These are phyloP conservation scores for Lates calcarifer DNA, from an alignment of 2,113 vertebrate species.

Conservation along the genomic window DNA sequence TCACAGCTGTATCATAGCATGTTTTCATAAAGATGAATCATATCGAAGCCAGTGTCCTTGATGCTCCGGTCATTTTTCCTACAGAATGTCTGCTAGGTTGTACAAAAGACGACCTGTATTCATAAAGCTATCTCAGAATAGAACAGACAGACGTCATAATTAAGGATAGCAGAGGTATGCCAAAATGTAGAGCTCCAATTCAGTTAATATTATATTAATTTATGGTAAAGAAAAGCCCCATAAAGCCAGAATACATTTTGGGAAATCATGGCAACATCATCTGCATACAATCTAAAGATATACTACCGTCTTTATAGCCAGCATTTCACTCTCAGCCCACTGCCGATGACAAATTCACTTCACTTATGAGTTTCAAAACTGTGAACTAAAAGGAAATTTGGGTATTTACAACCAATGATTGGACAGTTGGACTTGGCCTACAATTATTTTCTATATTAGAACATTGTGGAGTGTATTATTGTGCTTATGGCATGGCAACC, in stretches of 20 bases:
- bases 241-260: not conserved
- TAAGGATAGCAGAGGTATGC: not conserved
- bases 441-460: not conserved
- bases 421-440: no score
- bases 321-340: no score
- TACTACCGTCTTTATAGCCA: not conserved
- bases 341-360: no score
- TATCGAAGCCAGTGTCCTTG: slow-evolving; percentile 13
- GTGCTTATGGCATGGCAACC: not conserved
- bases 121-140: slow-evolving; percentile 42
- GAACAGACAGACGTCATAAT: not conserved
- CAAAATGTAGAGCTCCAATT: not conserved
- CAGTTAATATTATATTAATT: not conserved
- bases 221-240: not conserved
- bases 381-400: not conserved
- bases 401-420: not conserved
- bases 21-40: slow-evolving; percentile 18
- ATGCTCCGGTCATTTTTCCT: slow-evolving; percentile 36
- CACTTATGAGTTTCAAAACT: no score
- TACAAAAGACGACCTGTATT: slow-evolving; percentile 50
- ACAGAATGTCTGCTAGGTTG: slow-evolving; percentile 59
- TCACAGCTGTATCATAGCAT: slow-evolving; percentile 45
- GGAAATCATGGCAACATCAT: not conserved
- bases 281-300: not conserved
- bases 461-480: not conserved